Percentiles rank a stretch among this genome's conserved stretches.
Conservation (phyloP, 2,888 invertebrate genomes). For the Meteorus colon region DNA sequence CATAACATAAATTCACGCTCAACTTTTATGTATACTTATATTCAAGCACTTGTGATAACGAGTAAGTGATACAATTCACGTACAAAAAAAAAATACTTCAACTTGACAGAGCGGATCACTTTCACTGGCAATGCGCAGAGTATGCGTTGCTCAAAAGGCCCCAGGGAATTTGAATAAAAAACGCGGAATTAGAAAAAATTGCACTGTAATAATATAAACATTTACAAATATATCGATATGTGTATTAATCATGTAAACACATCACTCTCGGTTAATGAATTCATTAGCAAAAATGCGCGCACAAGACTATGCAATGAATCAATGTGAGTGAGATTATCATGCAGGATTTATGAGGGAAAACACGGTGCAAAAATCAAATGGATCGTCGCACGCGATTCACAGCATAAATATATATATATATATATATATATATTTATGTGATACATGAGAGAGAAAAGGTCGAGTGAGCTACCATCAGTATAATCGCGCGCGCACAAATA, state of each 20-base stretch:
- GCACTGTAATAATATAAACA: neutral
- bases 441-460: neutral
- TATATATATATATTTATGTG: neutral
- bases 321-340: neutral
- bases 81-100: too few relatives aligned
- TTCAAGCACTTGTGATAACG: too few relatives aligned
- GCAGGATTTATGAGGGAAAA: conserved; percentile 33
- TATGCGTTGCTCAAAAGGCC: too few relatives aligned
- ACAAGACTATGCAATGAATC: conserved; percentile 6
- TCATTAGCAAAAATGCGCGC: neutral
- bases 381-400: conserved; percentile 34
- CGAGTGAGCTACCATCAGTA: neutral
- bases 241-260: neutral
- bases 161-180: too few relatives aligned
- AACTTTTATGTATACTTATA: neutral
- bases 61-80: too few relatives aligned
- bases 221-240: neutral
- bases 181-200: too few relatives aligned
- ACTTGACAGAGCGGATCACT: too few relatives aligned
- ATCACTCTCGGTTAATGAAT: conserved; percentile 22
- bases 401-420: neutral
- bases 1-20: neutral
- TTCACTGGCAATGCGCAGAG: too few relatives aligned
- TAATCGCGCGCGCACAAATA: neutral
- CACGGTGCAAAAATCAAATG: conserved; percentile 25